Base-by-base conservation (phyloP, 2,113 vertebrate genomes). In the Vimba vimba region DNA sequence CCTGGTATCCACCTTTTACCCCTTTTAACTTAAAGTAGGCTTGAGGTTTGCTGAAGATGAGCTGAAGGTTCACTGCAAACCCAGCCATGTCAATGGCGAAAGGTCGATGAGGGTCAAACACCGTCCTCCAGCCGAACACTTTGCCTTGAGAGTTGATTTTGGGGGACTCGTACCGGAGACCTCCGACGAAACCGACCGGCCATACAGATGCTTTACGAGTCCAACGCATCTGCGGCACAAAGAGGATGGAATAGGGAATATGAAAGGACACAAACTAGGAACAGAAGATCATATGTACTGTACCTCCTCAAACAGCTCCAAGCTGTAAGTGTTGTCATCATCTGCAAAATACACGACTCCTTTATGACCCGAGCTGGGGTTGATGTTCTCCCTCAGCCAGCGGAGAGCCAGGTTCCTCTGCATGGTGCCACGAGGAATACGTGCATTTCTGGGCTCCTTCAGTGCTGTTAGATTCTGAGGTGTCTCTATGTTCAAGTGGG, bases 281-380 rank as follows among this genome's bases (percentile, higher is more conserved):
- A 73, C 0, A 23, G 68, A 2, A 11, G 36, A 43, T 39, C 4
- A 73, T 23, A 73, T 0, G 36, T 12, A 43, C 19, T 84, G 90
- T 91, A 99, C 97, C 96, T 99, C 98, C 86, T 99, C 97, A 92
- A 99, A 99, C 87, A 99, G 94, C 87, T 98, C 95, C 93, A 97
- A 92, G 91, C 97, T 98, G 91, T 99, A 99, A 0, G 97, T 97
- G 91, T 99, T 99, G 92, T 99, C 98, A 89, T 99, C 98, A 2
- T 99, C 98, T 0, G 97, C 98, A 92, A 99, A 99, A 89, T 99
- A 99, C 55, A 99, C 97, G 0, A 99, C 94, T 0, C 96, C 97
- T 4, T 91, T 88, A 88, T 95, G 95, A 1, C 93, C 94, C 15
- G 86, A 90, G 0, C 92, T 93, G 25, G 80, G 71, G 50, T 89